Base-by-base conservation (phyloP, 1,140 invertebrate genomes). In the Papilio aristodemus region DNA sequence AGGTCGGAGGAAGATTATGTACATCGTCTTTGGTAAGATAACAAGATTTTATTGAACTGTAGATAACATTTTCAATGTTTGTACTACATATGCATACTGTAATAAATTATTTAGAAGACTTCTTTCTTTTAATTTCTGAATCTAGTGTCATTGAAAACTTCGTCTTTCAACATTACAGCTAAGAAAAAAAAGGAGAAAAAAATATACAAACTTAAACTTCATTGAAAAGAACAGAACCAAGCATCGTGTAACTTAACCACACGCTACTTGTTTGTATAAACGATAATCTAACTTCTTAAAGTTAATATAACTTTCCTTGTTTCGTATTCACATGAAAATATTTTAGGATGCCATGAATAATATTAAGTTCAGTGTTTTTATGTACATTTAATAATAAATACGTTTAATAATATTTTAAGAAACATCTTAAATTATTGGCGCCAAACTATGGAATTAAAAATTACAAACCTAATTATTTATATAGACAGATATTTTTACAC, bases 201-300 rank as follows among this genome's bases (percentile, higher is more conserved):
- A 19, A 54, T 10, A 22, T 22, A 22, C 11, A 13, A 54, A 54
- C 4, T 54, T 17, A 11, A 54, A 54, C 22, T 54, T 22, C 19
- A 54, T 46, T 2, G 6, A 11, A 43, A 38, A 27, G 17, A 41
- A 43, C 62, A 64, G 38, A 43, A 64, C 0, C 59, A 62, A 17
- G 13, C 19, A 43, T 64, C 62, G 9, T 43, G 25, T 59, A 69
- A 70, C 36, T 14, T 22, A 72, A 70, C 46, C 41, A 72, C 70
- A 50, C 68, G 41, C 73, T 71, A 74, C 67, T 74, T 79, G 72
- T 81, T 76, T 78, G 81, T 77, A 75, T 83, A 79, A 86, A 76
- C 77, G 80, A 69, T 83, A 85, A 86, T 86, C 81, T 81, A 86
- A 86, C 81, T 85, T 85, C 74, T 82, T 78, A 74, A 79, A 83